These are phyloP conservation scores for Coregonus clupeaformis DNA, from an alignment of 2,113 vertebrate species.

Conservation along the genomic window DNA sequence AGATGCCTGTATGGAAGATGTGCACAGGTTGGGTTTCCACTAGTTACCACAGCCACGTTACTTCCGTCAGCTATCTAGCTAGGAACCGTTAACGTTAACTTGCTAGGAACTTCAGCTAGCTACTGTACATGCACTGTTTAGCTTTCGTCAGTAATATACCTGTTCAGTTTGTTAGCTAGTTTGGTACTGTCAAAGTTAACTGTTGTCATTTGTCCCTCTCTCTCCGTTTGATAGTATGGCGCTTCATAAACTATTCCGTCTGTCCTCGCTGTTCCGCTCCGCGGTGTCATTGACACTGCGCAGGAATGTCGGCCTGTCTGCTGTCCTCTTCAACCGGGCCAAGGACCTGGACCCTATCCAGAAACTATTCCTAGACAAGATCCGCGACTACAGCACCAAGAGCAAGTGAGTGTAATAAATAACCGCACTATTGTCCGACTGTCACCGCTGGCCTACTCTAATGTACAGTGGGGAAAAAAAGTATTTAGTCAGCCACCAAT, in stretches of 20 bases:
- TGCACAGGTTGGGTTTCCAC: too few species aligned
- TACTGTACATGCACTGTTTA: too few species aligned
- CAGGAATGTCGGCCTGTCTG: conserved; percentile 90
- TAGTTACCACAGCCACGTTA: too few species aligned
- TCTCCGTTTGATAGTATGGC: conserved; percentile 55
- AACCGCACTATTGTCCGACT: not conserved
- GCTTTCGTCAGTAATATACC: not conserved
- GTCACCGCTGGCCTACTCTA: not conserved
- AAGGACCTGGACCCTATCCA: conserved; percentile 91
- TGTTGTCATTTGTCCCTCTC: not conserved
- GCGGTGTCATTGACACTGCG: conserved; percentile 71
- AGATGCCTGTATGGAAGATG: too few species aligned
- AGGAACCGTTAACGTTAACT: not conserved
- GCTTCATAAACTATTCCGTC: conserved; percentile 74
- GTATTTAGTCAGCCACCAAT: too few species aligned
- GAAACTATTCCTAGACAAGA: conserved; percentile 95
- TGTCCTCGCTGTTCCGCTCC: conserved; percentile 78
- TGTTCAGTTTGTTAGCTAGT: not conserved
- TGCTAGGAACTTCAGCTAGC: not conserved
- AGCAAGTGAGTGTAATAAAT: conserved; percentile 81
- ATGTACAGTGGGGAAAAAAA: too few species aligned
- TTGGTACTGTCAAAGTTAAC: too few species aligned
- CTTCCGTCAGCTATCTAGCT: not conserved
- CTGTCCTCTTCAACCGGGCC: conserved; percentile 79
- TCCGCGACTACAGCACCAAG: conserved; percentile 88